Evolutionary conservation across 2,888 invertebrate genomes (phyloP).

Genomic region (Ophonus ardosiacus): DNA sequence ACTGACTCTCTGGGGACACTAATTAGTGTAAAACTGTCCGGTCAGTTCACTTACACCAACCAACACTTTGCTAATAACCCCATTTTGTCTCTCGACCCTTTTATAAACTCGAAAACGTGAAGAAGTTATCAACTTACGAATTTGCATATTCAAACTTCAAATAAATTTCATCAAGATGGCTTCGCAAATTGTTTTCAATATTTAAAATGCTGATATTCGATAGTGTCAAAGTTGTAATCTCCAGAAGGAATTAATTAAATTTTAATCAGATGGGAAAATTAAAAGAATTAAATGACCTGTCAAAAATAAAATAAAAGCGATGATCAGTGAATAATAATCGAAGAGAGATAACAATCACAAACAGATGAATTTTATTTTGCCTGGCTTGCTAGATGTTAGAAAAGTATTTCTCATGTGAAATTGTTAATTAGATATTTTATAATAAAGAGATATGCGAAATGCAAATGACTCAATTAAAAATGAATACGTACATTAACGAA

Average conservation of each 20-base stretch:
- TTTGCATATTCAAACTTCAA: neutral
- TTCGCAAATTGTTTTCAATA: conserved; percentile 25
- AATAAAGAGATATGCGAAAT: conserved; percentile 36
- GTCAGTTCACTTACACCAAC: conserved; percentile 7
- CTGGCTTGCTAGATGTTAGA: neutral
- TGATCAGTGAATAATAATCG: conserved; percentile 16
- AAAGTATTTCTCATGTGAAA: conserved; percentile 12
- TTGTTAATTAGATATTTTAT: conserved; percentile 42
- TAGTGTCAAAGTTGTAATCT: conserved; percentile 20
- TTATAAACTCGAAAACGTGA: neutral
- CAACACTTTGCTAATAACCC: conserved; percentile 21
- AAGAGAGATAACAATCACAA: neutral
- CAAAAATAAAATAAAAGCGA: conserved; percentile 15
- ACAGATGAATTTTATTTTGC: neutral
- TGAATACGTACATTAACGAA: conserved; percentile 45
- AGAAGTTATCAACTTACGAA: neutral
- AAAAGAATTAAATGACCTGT: neutral
- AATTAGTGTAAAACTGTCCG: conserved; percentile 34
- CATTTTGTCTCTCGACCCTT: neutral
- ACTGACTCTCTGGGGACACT: conserved; percentile 2
- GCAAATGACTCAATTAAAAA: conserved; percentile 53
- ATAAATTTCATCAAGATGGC: neutral
- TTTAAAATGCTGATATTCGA: neutral
- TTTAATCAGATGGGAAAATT: conserved; percentile 21
- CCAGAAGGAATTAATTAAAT: conserved; percentile 18